Evolutionary conservation across 2,113 vertebrate species (phyloP).

Genomic region (Tragelaphus imberbis): DNA sequence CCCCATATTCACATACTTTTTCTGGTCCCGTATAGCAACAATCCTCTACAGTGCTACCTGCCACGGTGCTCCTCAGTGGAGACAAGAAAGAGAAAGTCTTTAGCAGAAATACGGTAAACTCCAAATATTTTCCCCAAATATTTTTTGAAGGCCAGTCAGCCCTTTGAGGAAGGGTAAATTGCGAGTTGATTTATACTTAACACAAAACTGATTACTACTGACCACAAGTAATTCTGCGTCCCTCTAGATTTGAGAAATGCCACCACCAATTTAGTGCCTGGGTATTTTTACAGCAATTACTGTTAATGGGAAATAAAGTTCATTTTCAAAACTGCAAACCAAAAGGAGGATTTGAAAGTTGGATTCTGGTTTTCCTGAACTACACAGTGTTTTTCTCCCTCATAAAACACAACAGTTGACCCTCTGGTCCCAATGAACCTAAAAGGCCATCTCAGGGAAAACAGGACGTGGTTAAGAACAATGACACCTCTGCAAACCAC

Average conservation of each 20-base stretch:
- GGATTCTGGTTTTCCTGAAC: slow-evolving; percentile 12
- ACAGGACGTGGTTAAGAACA: slow-evolving; percentile 50
- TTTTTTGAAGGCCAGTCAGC: not conserved
- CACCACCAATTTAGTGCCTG: not conserved
- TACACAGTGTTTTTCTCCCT: slow-evolving; percentile 34
- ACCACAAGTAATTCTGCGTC: not conserved
- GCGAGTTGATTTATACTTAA: not conserved
- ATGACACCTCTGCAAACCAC: slow-evolving; percentile 25
- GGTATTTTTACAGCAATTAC: not conserved
- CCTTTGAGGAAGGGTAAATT: not conserved
- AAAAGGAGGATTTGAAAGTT: not conserved
- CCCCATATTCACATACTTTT: not conserved
- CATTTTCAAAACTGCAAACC: slow-evolving; percentile 12
- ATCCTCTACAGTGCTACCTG: not conserved
- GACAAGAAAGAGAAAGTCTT: not conserved
- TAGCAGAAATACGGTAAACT: not conserved
- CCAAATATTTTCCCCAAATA: not conserved
- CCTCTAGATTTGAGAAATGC: not conserved
- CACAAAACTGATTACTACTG: not conserved
- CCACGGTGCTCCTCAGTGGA: not conserved
- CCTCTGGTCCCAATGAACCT: slow-evolving; percentile 36
- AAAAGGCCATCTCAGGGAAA: slow-evolving; percentile 56
- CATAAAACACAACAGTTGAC: slow-evolving; percentile 55
- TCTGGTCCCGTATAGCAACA: not conserved
- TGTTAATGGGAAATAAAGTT: not conserved